A percentile compares a stretch with the other conserved stretches of the same genome.
These are phyloP conservation scores for Limonius californicus DNA, from an alignment of 1,140 invertebrate genomes.

Conservation along the genomic window DNA sequence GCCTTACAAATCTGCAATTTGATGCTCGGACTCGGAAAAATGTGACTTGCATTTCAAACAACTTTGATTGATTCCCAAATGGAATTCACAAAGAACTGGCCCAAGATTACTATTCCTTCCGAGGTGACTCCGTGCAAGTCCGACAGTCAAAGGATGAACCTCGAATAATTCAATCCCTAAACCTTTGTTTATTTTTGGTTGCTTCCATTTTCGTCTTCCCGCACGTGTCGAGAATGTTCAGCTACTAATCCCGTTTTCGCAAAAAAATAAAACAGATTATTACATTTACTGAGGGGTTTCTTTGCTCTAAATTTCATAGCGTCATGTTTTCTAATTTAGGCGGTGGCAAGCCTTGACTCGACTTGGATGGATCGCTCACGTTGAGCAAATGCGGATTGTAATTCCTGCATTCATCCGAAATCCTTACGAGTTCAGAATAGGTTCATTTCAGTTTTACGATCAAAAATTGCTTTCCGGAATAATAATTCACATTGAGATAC, in stretches of 20 bases:
- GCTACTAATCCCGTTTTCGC: no score
- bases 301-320: neutral
- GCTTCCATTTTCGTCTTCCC: no score
- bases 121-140: neutral
- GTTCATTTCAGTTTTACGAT: slow-evolving; percentile 10
- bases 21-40: neutral
- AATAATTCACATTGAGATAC: slow-evolving; percentile 10
- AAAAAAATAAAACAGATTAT: no score
- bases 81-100: neutral
- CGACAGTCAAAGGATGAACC: neutral
- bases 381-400: neutral
- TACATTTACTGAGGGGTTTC: neutral
- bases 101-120: neutral
- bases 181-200: neutral
- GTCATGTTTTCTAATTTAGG: no score
- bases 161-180: neutral
- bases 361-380: neutral
- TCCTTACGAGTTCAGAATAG: neutral
- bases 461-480: slow-evolving; percentile 11
- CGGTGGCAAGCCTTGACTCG: no score
- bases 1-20: no score
- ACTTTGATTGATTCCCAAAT: slow-evolving; percentile 4
- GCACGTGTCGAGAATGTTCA: no score
- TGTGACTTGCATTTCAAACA: neutral
- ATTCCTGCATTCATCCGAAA: neutral